Base-by-base conservation (phyloP, 2,888 invertebrate genomes). In the Pristionchus fissidentatus region DNA sequence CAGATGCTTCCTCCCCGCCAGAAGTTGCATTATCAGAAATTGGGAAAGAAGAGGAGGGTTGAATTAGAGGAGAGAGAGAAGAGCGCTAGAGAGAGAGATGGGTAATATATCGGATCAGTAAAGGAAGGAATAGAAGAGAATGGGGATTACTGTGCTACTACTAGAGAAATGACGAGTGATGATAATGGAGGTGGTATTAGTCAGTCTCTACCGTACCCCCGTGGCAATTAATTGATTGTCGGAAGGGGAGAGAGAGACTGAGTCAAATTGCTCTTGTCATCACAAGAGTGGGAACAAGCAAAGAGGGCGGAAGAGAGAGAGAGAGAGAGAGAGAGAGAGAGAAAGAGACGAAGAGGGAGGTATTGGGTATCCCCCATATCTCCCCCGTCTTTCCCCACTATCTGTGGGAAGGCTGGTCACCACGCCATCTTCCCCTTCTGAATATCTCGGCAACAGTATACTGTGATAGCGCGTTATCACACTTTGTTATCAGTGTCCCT, bases 101-200 rank as follows among this genome's bases (percentile, higher is more conserved):
- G 70, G 70, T 70, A 70, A 70, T 70, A 70, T 70, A 70, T 70
- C 70, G 70, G 70, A 70, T 70, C 70, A 70, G 70, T 70, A 70
- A 70, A 70, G 70, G 22, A 49, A 22, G 41, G 66, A 66, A 66
- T 66, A 38, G 35, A 66, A 66, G 66, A 66, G 66, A 15, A 62
- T 7, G 66, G 41, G 70, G 70, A 70, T 41, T 70, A 70, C 43
- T 41, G n/a, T n/a, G 43, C 38, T 38, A 62, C 15, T 3, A 19
- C 38, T 19, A 66, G 22, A n/a, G 70, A 29, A 70, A 70, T 70
- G 70, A 41, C 70, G 26, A 26, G 32, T n/a, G 15, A 41, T 70
- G 70, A 70, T 70, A 70, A 41, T 3, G 38, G 70, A 70, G 32
- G 66, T 38, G 38, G 41, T 66, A 41, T 5, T n/a, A n/a, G n/a